Percentiles rank a stretch among this genome's conserved stretches.
phyloP scores from a whole-genome alignment of 2,888 invertebrate genomes.

The Omphaloscelis lunosa region DNA sequence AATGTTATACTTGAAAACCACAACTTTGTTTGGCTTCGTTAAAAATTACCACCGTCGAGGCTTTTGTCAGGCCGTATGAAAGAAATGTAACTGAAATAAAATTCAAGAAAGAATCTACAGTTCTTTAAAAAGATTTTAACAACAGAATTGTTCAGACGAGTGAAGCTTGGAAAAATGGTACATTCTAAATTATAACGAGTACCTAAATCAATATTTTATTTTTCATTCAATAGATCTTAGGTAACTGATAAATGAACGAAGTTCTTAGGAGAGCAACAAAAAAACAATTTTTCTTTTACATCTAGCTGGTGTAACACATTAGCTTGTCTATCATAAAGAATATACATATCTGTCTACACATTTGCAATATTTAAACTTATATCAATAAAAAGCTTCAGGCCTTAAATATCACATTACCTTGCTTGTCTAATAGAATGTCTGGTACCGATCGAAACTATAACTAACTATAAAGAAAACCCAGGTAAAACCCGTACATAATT shows the following conservation, averaged over 20 bases:
- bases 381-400: background rate
- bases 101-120: background rate
- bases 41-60: background rate
- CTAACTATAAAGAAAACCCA: background rate
- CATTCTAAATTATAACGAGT: background rate
- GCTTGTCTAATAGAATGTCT: background rate
- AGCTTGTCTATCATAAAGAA: background rate
- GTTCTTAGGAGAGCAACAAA: background rate
- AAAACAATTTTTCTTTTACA: background rate
- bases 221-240: background rate
- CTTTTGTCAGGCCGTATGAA: conserved; percentile 1
- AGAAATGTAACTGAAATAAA: conserved; percentile 3
- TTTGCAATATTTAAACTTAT: background rate
- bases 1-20: background rate
- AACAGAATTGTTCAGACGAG: background rate
- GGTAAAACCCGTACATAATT: conserved; percentile 9
- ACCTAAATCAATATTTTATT: background rate
- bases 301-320: background rate
- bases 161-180: background rate
- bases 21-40: conserved; percentile 9
- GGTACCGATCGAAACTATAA: background rate
- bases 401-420: background rate
- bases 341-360: background rate
- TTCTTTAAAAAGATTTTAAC: background rate
- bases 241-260: background rate